These are phyloP conservation scores for Ailurus styani DNA, from an alignment of 2,113 vertebrate species.

Conservation along the genomic window DNA sequence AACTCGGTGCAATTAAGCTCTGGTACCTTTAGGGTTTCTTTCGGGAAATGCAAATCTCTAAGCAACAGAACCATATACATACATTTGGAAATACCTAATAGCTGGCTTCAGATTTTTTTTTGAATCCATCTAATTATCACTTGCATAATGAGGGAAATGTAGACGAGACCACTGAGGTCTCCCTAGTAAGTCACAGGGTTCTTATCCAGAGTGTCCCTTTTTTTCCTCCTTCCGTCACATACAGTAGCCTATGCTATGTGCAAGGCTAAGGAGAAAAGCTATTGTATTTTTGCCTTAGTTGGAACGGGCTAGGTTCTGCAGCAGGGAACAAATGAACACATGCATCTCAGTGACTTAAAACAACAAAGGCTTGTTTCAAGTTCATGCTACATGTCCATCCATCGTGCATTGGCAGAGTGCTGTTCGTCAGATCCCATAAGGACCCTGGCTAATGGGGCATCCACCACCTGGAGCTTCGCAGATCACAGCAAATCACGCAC, in stretches of 20 bases:
- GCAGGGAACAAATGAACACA: neutral
- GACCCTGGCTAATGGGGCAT: neutral
- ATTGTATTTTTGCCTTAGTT: neutral
- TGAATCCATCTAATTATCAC: neutral
- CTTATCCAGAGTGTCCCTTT: neutral
- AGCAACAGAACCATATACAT: neutral
- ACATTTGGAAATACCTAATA: neutral
- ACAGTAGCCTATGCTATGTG: neutral
- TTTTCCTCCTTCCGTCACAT: neutral
- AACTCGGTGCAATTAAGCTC: neutral
- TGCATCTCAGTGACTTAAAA: neutral
- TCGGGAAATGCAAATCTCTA: neutral
- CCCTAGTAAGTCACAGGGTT: neutral
- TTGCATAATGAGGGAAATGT: neutral
- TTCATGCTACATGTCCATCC: neutral
- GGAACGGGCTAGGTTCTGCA: neutral
- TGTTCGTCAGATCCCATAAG: neutral
- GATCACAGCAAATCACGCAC: neutral
- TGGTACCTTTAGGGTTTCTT: neutral
- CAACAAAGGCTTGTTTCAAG: neutral
- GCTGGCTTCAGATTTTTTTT: neutral
- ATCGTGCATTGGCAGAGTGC: accelerated
- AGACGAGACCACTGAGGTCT: neutral
- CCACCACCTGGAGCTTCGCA: neutral
- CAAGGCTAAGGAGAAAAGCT: neutral